Evolutionary conservation across 1,140 invertebrate genomes (phyloP).

Genomic region (Drosophila lini): DNA sequence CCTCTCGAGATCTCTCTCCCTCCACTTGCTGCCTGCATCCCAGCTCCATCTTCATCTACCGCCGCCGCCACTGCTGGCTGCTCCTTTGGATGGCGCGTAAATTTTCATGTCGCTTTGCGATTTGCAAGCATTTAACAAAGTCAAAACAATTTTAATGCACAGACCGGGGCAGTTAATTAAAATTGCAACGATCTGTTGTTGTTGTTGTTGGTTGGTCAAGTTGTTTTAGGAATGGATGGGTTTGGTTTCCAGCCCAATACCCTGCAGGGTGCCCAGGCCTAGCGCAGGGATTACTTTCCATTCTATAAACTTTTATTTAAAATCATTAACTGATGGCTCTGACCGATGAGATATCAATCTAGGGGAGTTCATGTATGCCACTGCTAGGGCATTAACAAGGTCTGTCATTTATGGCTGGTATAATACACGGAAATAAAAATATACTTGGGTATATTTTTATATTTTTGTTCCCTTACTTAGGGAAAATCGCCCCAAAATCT

Average conservation of each 20-base stretch:
- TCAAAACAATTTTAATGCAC: slow-evolving; percentile 83
- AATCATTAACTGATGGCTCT: slow-evolving; percentile 22
- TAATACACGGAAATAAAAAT: background rate
- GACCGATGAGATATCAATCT: slow-evolving; percentile 20
- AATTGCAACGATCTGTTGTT: slow-evolving; percentile 72
- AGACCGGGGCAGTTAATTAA: slow-evolving; percentile 80
- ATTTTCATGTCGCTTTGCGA: slow-evolving; percentile 81
- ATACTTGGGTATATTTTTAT: no score
- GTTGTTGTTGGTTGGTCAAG: slow-evolving; percentile 28
- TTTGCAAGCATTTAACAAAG: slow-evolving; percentile 83
- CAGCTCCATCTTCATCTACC: slow-evolving; percentile 25
- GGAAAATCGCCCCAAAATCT: background rate
- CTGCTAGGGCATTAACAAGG: slow-evolving; percentile 4
- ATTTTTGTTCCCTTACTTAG: no score
- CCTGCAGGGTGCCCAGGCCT: slow-evolving; percentile 16
- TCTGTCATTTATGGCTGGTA: slow-evolving; percentile 7
- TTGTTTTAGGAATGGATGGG: slow-evolving; percentile 11
- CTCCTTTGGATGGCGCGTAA: slow-evolving; percentile 58
- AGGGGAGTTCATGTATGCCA: background rate
- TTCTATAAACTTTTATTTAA: background rate
- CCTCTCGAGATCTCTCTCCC: slow-evolving; percentile 16
- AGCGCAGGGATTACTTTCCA: background rate
- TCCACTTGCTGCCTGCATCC: background rate
- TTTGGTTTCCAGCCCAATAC: slow-evolving; percentile 20
- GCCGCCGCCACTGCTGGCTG: slow-evolving; percentile 7